Evolutionary conservation across 2,888 invertebrate genomes (phyloP), one percentile per base, ranked within the genome.

Genomic region (Allophyes oxyacanthae): DNA sequence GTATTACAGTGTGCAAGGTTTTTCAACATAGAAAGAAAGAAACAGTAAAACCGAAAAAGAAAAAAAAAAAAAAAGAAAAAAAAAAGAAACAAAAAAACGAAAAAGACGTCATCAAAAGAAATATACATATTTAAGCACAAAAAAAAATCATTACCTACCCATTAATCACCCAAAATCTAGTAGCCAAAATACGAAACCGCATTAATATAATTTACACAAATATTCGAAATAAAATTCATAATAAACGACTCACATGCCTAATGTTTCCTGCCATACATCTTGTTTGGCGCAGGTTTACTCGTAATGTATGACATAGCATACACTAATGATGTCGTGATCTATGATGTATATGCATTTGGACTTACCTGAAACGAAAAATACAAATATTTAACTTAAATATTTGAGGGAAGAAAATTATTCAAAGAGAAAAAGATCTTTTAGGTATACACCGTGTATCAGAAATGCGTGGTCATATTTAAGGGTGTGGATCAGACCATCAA

Each of bases 251-350:
- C 20, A 68, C 51, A 7, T 11, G 26, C 25, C 43, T 76, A 78
- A 71, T 77, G 67, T 70, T 79, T 81, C 79, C 79, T 66, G 64
- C 51, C 66, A 79, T 83, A 77, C 58, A 79, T 84, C 79, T 71
- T 61, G 64, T 62, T 74, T 68, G 75, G 68, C 58, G 57, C 26
- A 38, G 5, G 2, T 52, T 66, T 28, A 13, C 43, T 60, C 33
- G 44, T 9, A 32, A 48, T 33, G 58, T 68, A 53, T 63, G 57
- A 60, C 60, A 71, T 69, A 67, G 65, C 59, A 74, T 67, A 57
- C 50, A 53, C 66, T 78, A 79, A 80, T 76, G 77, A 62, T 7
- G 25, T 11, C 26, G 25, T n/a, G 0, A 20, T 36, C 7, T 41
- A 52, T 70, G 54, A 73, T 66, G 46, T 53, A 65, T 64, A 48